Evolutionary conservation across 2,888 invertebrate genomes (phyloP), one percentile per base, ranked within the genome.

Genomic region (Melieria crassipennis): DNA sequence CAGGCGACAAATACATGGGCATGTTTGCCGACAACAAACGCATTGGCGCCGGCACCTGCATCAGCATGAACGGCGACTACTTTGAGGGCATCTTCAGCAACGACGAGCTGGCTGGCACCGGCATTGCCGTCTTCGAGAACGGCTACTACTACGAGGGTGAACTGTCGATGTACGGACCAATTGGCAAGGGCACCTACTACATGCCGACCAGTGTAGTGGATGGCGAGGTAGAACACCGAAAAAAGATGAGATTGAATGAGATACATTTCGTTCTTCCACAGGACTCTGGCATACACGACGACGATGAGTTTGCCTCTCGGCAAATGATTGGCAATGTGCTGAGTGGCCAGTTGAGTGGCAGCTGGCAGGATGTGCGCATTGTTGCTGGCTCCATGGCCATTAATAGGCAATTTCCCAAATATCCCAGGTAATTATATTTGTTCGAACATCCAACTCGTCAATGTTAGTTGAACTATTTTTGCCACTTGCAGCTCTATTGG

Each of bases 81-180:
- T 96, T 96, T 80, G 96, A 96, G 87, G 97, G 97, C 11, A 90
- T 91, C 75, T 97, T 96, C 83, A 90, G 91, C 80, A 92, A 93
- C 81, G 93, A 94, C 84, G 89, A 92, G 77, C 88, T 97, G 74
- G 91, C 91, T 10, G 96, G 96, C n/a, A 91, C 91, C 79, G 96
- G 96, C 4, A 89, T 96, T 7, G 95, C 96, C 89, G 91, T 96
- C 30, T 93, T 95, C 76, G 94, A 95, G 84, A 95, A 96, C 81
- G 94, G 93, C 46, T 94, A 94, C 4, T 93, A 93, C 84, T 97
- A 95, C 80, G 96, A 96, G 83, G 97, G 97, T 0, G 95, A 96
- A 82, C 92, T 96, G 79, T 90, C 92, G 75, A 92, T 94, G 3
- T 92, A 92, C 4, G 91, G 93, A 47, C 92, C 96, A 75, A 91